Conservation (phyloP, 2,797 vertebrate species). For the Anniella stebbinsi region DNA sequence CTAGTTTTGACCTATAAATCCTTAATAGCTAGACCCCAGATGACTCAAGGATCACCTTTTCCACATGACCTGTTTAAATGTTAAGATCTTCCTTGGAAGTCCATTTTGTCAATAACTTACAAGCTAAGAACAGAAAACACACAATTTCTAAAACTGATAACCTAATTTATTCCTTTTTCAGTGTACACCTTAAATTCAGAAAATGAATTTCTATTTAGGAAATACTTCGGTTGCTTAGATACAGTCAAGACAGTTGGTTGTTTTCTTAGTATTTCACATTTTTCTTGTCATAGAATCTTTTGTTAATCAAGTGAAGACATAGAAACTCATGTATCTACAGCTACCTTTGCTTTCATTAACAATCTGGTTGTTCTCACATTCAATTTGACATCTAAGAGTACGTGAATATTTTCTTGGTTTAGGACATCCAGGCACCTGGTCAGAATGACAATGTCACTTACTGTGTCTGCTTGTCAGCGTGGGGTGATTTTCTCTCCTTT, state of each 20-base stretch:
- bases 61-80: neutral
- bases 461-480: neutral
- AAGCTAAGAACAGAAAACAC: neutral
- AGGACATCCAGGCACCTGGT: neutral
- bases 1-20: neutral
- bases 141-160: neutral
- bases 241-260: neutral
- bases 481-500: neutral
- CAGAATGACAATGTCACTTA: neutral
- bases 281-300: neutral
- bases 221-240: neutral
- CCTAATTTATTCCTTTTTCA: neutral
- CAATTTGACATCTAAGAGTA: neutral
- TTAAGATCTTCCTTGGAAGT: neutral
- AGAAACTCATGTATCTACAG: neutral
- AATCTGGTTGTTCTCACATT: neutral
- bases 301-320: neutral
- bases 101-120: neutral
- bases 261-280: neutral
- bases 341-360: neutral
- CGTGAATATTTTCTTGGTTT: neutral
- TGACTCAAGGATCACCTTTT: neutral
- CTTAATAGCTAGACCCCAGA: neutral
- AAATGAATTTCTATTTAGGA: neutral
- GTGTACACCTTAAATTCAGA: neutral